Base-by-base conservation (phyloP, 2,888 invertebrate species). In the Athalia rosae region DNA sequence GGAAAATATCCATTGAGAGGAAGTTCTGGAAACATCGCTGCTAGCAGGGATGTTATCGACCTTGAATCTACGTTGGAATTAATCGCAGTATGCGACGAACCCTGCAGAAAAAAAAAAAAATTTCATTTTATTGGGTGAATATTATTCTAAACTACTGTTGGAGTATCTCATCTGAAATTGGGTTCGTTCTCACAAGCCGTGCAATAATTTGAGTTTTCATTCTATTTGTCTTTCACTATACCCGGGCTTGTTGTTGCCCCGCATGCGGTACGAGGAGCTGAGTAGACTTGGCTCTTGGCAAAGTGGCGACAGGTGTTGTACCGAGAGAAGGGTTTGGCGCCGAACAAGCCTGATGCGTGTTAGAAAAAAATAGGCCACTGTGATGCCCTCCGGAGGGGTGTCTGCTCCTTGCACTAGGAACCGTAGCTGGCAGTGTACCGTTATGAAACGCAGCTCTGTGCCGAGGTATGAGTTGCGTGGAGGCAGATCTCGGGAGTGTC, bases 381-480 rank as follows among this genome's bases (percentile, higher is more conserved):
- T 86, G 86, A 58, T 87, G 85, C 50, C 83, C 84, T 4, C 84
- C 80, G 11, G 88, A 85, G 69, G 87, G 84, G n/a, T 85, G 80
- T 11, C 85, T 84, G 13, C 85, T 86, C 56, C 86, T 84, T n/a
- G 86, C 84, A 13, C 61, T 62, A 11, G 88, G 87, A 45, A 87
- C 87, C 4, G 86, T 86, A 7, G 88, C 85, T 3, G 89, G 88
- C 4, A 86, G 85, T 0, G 88, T 88, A 13, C 79, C 80, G 74
- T 86, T 85, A 41, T 86, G 79, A 3, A 80, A 71, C 28, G 79
- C 77, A 63, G 74, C 79, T 53, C 81, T 82, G 62, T 81, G 84
- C 15, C 84, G 84, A 5, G 87, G 85, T 78, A 92, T 82, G 88
- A 90, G 84, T 90, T 90, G 87, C 63, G 92, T 90, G 89, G 92